phyloP scores from a whole-genome alignment of 2,797 vertebrate genomes.

The Enteromius treurensis region DNA sequence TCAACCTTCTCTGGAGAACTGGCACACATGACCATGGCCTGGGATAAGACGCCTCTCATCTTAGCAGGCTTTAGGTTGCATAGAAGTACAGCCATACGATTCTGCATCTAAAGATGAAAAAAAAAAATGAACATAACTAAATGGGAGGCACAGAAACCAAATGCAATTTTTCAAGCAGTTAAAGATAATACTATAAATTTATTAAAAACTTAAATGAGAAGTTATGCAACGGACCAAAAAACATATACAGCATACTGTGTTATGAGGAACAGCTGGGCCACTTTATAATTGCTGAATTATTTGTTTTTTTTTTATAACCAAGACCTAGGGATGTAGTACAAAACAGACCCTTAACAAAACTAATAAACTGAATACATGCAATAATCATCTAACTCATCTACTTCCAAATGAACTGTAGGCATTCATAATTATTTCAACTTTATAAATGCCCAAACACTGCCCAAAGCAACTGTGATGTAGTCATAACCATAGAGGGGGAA shows the following conservation, averaged over 20 bases:
- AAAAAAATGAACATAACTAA: background rate
- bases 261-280: slow-evolving; percentile 20
- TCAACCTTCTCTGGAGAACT: slow-evolving; percentile 94
- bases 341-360: slow-evolving; percentile 19
- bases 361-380: slow-evolving; percentile 26
- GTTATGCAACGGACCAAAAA: background rate
- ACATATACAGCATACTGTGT: slow-evolving; percentile 21
- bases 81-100: slow-evolving; percentile 91
- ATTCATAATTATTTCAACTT: background rate
- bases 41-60: slow-evolving; percentile 95
- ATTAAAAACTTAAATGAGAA: background rate
- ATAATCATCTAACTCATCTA: slow-evolving; percentile 16
- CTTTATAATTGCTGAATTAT: slow-evolving; percentile 35
- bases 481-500: slow-evolving; percentile 16
- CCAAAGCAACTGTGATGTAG: slow-evolving; percentile 15
- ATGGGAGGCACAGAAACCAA: background rate
- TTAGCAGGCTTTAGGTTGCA: slow-evolving; percentile 97
- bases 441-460: slow-evolving; percentile 15
- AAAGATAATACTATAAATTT: background rate
- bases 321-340: slow-evolving; percentile 2
- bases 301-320: background rate
- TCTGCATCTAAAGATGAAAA: slow-evolving; percentile 88
- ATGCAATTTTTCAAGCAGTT: background rate
- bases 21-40: slow-evolving; percentile 99
- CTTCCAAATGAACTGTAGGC: slow-evolving; percentile 1